A percentile compares a stretch with the other conserved stretches of the same genome.
Conservation (phyloP, 2,797 vertebrate genomes). For the Manis pentadactyla region DNA sequence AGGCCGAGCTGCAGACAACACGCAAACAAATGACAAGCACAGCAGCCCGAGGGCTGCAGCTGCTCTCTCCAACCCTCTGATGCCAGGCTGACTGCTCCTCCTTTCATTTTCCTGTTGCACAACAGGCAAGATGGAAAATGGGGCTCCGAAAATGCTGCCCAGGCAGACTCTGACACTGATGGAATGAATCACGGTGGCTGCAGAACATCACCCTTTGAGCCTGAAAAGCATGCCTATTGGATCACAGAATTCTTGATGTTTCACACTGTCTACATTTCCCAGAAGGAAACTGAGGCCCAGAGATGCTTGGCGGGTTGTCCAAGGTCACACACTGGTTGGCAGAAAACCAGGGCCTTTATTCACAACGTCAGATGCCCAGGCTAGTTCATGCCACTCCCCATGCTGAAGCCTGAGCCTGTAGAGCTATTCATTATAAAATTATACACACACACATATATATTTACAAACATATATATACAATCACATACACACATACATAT, state of each 20-base stretch:
- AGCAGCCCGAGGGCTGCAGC: not conserved
- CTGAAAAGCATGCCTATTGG: not conserved
- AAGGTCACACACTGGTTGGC: not conserved
- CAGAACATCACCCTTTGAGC: not conserved
- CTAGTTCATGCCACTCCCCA: not conserved
- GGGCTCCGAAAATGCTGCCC: not conserved
- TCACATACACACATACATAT: not conserved
- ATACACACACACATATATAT: not conserved
- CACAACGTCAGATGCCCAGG: not conserved
- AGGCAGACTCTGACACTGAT: not conserved
- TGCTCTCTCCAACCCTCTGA: not conserved
- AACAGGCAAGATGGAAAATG: not conserved
- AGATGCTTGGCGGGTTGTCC: not conserved
- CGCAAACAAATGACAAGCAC: conserved; percentile 16
- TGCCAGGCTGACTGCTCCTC: not conserved
- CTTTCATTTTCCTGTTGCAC: conserved; percentile 40
- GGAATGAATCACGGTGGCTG: not conserved
- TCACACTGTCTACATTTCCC: not conserved
- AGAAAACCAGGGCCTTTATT: not conserved
- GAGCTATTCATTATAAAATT: not conserved
- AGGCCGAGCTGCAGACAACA: not conserved
- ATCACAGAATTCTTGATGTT: not conserved
- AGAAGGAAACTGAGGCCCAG: not conserved
- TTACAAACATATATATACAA: not conserved
- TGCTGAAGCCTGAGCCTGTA: not conserved